phyloP scores from a whole-genome alignment of 1,140 invertebrate species.

The Diabrotica undecimpunctata region DNA sequence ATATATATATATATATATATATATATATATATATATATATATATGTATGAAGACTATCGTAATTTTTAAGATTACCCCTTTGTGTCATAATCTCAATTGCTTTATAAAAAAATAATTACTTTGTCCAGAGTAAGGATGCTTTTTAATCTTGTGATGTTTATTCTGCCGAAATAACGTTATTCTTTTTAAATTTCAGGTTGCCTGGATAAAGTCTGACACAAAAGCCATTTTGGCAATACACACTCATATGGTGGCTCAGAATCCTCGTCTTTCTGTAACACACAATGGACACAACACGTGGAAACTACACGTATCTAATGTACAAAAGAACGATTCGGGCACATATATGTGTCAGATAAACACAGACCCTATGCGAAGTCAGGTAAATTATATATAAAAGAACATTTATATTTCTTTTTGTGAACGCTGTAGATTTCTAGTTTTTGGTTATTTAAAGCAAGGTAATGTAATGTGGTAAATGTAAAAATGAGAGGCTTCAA shows the following conservation, averaged over 20 bases:
- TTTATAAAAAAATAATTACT: no score
- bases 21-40: no score
- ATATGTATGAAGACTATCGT: no score
- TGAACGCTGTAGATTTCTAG: no score
- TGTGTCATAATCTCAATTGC: no score
- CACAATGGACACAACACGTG: constrained; percentile 90
- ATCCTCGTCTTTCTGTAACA: constrained; percentile 77
- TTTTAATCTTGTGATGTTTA: background rate
- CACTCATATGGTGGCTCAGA: constrained; percentile 84
- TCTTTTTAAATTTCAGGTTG: constrained; percentile 61
- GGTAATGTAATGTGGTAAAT: no score
- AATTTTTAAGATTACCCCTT: no score
- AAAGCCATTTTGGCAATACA: constrained; percentile 87
- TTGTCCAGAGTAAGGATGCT: background rate
- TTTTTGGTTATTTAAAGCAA: no score
- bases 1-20: no score
- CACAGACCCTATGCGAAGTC: constrained; percentile 85
- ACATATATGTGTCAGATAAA: constrained; percentile 92
- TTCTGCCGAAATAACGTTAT: constrained; percentile 6
- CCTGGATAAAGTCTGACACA: constrained; percentile 87
- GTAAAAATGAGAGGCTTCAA: no score
- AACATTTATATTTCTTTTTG: constrained; percentile 8
- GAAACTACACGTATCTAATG: constrained; percentile 83
- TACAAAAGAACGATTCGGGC: constrained; percentile 83
- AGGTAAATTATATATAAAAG: constrained; percentile 54